Conservation (phyloP, 2,113 vertebrate genomes). For the Empidonax traillii region DNA sequence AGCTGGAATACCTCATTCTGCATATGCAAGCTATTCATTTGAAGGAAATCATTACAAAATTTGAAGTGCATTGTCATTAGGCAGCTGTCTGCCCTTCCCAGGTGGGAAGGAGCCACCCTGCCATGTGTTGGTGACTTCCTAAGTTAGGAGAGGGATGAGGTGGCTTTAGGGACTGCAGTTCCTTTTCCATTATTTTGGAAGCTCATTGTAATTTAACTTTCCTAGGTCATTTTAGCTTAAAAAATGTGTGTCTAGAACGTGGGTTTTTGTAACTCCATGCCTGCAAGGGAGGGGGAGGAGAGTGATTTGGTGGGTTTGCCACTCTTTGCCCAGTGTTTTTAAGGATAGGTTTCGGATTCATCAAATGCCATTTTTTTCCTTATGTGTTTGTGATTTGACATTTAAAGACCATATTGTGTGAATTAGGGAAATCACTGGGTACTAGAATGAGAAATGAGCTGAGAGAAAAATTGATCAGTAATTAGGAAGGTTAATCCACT, state of each 20-base stretch:
- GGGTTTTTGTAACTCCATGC: background rate
- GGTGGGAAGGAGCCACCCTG: background rate
- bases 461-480: slow-evolving; percentile 23
- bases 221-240: background rate
- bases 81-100: background rate
- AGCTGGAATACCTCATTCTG: background rate
- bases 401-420: background rate
- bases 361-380: background rate
- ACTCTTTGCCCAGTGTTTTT: background rate
- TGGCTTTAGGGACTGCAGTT: background rate
- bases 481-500: slow-evolving; percentile 27
- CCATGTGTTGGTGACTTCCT: background rate
- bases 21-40: background rate
- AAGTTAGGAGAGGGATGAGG: background rate
- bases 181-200: background rate
- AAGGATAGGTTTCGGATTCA: background rate
- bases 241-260: background rate
- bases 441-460: background rate
- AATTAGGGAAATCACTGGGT: background rate
- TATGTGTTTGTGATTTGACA: background rate
- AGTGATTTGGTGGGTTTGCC: background rate
- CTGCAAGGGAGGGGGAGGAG: background rate
- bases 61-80: background rate
- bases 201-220: background rate
- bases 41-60: background rate